Conservation (phyloP, 2,113 vertebrate genomes). For the Eulacestoma nigropectus region DNA sequence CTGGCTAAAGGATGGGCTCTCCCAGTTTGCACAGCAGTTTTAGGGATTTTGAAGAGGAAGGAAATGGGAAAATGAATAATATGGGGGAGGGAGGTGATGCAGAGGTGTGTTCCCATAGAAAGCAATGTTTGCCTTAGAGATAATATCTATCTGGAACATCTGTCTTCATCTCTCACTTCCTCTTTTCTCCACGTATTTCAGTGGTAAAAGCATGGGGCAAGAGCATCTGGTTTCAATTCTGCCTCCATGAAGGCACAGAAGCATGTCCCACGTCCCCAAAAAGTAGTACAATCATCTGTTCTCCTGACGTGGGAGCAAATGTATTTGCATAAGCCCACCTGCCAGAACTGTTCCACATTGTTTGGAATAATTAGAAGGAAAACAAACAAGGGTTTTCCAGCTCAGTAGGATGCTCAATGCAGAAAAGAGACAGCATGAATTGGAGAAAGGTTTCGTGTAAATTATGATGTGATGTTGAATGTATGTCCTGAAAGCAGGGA, state of each 20-base stretch:
- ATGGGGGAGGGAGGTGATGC: too few relatives aligned
- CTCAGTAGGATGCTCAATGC: background rate
- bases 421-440: background rate
- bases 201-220: conserved; percentile 13
- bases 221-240: conserved; percentile 57
- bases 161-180: background rate
- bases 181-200: conserved; percentile 15
- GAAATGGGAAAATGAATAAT: background rate
- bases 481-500: background rate
- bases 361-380: background rate
- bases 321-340: background rate
- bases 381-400: background rate
- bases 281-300: background rate
- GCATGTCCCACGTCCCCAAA: background rate
- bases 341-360: background rate
- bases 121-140: background rate
- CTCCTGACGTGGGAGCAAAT: background rate
- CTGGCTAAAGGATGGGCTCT: background rate
- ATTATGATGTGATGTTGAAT: background rate
- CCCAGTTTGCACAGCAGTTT: background rate
- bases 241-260: background rate
- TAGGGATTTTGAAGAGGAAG: background rate
- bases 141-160: background rate
- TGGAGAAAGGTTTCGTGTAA: background rate
- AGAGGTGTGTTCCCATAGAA: background rate